These are phyloP conservation scores for Brachirus orientalis DNA, from an alignment of 2,113 vertebrate genomes.

Conservation along the genomic window DNA sequence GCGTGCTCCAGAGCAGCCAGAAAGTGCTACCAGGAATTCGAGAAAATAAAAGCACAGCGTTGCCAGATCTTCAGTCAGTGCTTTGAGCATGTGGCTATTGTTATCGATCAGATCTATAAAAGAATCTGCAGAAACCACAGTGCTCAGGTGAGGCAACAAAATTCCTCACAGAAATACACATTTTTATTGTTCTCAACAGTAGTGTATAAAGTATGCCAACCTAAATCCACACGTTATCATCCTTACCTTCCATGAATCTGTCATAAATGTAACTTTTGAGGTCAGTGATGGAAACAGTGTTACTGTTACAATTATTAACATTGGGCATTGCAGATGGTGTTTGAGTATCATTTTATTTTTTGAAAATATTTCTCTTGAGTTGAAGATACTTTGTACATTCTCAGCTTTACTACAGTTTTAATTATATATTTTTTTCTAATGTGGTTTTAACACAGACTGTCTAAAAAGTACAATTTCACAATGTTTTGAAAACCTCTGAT, in stretches of 20 bases:
- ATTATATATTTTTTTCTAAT: no score
- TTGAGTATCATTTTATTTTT: not conserved
- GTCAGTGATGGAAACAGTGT: not conserved
- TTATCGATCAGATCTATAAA: constrained; percentile 95
- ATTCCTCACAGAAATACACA: not conserved
- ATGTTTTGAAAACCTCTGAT: no score
- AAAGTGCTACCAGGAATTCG: constrained; percentile 86
- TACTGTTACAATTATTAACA: no score
- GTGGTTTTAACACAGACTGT: no score
- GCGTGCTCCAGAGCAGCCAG: constrained; percentile 84
- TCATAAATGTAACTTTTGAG: not conserved
- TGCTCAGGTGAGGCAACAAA: constrained; percentile 86
- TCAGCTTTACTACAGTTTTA: not conserved
- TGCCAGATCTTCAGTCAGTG: constrained; percentile 86
- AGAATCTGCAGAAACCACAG: constrained; percentile 90
- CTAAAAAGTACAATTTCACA: no score
- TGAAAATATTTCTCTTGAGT: no score
- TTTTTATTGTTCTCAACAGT: not conserved
- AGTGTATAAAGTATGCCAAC: not conserved
- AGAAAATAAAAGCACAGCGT: constrained; percentile 88
- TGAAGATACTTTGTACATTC: no score
- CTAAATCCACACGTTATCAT: not conserved
- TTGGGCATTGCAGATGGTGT: not conserved
- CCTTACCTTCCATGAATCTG: no score
- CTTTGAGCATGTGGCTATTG: constrained; percentile 89